These are phyloP conservation scores for Bradypus variegatus DNA, from an alignment of 2,797 vertebrate genomes.

Conservation along the genomic window DNA sequence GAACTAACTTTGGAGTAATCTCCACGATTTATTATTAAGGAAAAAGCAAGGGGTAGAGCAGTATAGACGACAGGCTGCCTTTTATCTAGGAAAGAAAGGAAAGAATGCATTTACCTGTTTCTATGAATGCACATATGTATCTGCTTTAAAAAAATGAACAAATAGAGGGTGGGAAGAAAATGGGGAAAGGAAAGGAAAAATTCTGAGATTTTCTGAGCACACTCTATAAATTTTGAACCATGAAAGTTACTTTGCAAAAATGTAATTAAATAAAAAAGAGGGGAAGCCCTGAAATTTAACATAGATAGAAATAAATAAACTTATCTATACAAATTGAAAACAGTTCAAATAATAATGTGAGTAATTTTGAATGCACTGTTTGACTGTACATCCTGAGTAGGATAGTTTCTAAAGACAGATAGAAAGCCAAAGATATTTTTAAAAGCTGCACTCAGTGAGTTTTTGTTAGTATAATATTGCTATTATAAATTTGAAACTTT, in stretches of 20 bases:
- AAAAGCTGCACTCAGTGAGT: not conserved
- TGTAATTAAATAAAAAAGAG: accelerated
- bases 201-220: too few species aligned
- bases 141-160: not conserved
- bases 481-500: not conserved
- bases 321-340: not conserved
- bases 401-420: not conserved
- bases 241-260: not conserved
- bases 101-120: not conserved
- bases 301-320: not conserved
- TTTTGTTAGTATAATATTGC: not conserved
- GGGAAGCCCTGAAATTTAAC: not conserved
- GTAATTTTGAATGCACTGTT: not conserved
- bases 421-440: not conserved
- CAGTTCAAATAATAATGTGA: not conserved
- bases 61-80: not conserved
- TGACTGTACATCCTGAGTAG: not conserved
- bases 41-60: not conserved
- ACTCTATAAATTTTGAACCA: accelerated
- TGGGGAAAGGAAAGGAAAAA: not conserved
- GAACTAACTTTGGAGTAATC: not conserved
- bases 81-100: not conserved
- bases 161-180: accelerated
- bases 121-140: accelerated
- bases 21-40: not conserved